A percentile compares a stretch with the other conserved stretches of the same genome.
These are phyloP conservation scores for Pogoniulus pusillus DNA, from an alignment of 2,797 vertebrate species.

Conservation along the genomic window DNA sequence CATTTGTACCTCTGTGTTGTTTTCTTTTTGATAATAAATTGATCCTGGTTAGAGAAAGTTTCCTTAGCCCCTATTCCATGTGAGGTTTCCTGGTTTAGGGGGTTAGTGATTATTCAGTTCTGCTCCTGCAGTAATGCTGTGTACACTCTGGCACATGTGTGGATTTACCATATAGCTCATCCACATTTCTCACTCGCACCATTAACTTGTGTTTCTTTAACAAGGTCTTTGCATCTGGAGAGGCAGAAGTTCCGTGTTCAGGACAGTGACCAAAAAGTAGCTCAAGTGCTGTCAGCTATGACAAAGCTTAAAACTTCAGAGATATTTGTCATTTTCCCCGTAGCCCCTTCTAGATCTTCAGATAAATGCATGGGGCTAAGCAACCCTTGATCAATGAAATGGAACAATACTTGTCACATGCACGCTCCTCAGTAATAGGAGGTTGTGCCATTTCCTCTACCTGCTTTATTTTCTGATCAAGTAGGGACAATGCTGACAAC, in stretches of 20 bases:
- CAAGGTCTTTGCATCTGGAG: background rate
- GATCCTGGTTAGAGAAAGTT: background rate
- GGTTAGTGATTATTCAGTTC: background rate
- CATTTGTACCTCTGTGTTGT: background rate
- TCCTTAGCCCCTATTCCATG: background rate
- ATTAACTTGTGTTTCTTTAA: background rate
- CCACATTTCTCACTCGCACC: background rate
- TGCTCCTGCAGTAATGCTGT: background rate
- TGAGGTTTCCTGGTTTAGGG: background rate
- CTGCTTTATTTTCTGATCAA: background rate
- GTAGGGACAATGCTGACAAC: background rate
- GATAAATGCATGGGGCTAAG: background rate
- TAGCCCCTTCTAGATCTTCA: background rate
- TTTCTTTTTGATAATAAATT: slow-evolving; percentile 14
- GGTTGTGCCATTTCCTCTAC: background rate
- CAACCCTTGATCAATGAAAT: background rate
- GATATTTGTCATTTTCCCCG: background rate
- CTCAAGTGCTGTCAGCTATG: background rate
- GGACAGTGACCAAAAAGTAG: background rate
- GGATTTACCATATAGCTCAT: background rate
- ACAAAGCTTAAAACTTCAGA: background rate
- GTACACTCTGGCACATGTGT: background rate
- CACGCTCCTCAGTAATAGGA: background rate
- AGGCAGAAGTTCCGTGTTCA: background rate
- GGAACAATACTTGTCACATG: background rate